Evolutionary conservation across 2,797 vertebrate genomes (phyloP).

Genomic region (Argentina silus): DNA sequence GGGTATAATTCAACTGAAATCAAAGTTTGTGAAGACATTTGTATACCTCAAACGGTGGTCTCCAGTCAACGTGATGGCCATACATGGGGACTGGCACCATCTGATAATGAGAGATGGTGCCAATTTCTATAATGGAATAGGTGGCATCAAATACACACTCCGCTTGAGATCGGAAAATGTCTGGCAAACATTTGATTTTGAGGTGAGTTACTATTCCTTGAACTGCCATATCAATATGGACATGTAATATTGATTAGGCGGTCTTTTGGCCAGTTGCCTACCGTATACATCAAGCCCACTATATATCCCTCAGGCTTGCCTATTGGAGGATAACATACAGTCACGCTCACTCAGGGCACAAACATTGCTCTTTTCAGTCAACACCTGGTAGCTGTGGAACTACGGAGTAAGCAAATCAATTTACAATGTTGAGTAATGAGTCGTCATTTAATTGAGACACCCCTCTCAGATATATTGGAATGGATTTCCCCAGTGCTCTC

Average conservation of each 20-base stretch:
- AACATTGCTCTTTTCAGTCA: not conserved
- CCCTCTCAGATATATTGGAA: constrained; percentile 37
- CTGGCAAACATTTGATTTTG: not conserved
- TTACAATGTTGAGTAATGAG: constrained; percentile 32
- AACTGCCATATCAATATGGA: not conserved
- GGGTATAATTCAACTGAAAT: not conserved
- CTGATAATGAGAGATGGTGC: not conserved
- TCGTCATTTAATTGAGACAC: constrained; percentile 30
- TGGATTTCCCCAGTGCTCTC: constrained; percentile 22
- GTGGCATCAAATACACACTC: not conserved
- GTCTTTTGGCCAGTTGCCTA: not conserved
- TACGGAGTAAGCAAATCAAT: constrained; percentile 26
- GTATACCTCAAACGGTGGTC: not conserved
- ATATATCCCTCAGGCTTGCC: not conserved
- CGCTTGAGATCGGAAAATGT: not conserved
- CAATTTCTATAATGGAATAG: constrained; percentile 2
- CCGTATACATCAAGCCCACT: not conserved
- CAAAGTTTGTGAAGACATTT: not conserved
- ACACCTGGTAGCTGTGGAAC: not conserved
- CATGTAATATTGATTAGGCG: not conserved
- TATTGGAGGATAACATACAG: not conserved
- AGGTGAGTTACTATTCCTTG: not conserved
- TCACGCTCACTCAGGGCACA: not conserved
- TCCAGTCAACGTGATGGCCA: not conserved
- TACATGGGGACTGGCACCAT: not conserved